Conservation (phyloP, 2,113 vertebrate species). For the Pholis gunnellus region DNA sequence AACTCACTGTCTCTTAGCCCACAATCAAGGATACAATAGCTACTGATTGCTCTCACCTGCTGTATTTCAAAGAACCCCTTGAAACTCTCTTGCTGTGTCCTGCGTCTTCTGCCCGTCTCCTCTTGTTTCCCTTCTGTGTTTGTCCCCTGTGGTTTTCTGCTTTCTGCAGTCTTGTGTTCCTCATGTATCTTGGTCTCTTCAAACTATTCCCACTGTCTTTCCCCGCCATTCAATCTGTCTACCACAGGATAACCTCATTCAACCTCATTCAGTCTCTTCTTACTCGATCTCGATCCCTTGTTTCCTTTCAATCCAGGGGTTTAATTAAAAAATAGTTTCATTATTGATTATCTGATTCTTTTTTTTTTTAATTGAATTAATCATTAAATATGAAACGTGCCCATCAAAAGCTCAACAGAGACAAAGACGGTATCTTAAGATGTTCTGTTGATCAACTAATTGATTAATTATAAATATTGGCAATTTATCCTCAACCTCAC, state of each 20-base stretch:
- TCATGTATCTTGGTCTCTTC: neutral
- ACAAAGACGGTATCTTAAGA: neutral
- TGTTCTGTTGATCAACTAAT: neutral
- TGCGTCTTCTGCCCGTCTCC: neutral
- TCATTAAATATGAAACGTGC: neutral
- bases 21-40: neutral
- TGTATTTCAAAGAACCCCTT: neutral
- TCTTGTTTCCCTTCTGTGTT: neutral
- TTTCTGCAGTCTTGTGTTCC: neutral
- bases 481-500: neutral
- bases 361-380: neutral
- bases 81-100: neutral
- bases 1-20: neutral
- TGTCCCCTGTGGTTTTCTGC: neutral
- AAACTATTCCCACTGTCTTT: neutral
- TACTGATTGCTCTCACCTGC: neutral
- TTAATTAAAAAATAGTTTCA: neutral
- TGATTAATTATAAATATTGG: neutral
- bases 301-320: neutral
- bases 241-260: neutral
- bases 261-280: neutral
- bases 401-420: neutral
- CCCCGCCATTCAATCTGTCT: slow-evolving; percentile 11
- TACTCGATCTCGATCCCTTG: neutral
- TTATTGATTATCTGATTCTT: neutral